Conservation (phyloP, 2,113 vertebrate species). For the Pipa parva region DNA sequence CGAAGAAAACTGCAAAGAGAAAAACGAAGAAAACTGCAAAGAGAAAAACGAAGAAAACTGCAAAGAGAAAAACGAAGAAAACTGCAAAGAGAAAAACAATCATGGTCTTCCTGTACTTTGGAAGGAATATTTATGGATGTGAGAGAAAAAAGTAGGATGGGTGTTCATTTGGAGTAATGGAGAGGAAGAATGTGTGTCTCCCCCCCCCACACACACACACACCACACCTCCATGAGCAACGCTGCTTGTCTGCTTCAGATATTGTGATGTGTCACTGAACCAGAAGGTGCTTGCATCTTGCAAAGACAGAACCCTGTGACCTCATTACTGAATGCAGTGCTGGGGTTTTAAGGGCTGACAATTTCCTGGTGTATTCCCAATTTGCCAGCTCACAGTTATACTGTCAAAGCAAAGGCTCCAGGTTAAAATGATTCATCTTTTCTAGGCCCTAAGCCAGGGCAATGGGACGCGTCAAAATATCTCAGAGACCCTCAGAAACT, state of each 20-base stretch:
- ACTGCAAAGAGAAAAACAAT: background rate
- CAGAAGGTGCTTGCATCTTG: background rate
- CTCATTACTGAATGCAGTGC: background rate
- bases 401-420: constrained; percentile 25
- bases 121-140: background rate
- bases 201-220: too few relatives aligned
- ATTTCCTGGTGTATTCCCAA: constrained; percentile 6
- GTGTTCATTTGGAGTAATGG: background rate
- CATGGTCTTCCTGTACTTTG: background rate
- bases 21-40: background rate
- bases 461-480: constrained; percentile 7
- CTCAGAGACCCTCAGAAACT: background rate
- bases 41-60: too few relatives aligned
- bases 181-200: background rate
- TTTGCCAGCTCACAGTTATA: constrained; percentile 10
- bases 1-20: too few relatives aligned
- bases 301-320: constrained; percentile 16
- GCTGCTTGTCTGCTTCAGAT: background rate
- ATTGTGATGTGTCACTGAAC: background rate
- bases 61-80: too few relatives aligned
- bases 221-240: too few relatives aligned
- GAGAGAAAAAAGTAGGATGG: background rate
- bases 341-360: background rate
- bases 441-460: constrained; percentile 31
- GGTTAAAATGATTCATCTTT: constrained; percentile 33